These are phyloP conservation scores for Salvator merianae DNA, from an alignment of 2,113 vertebrate genomes.

Conservation along the genomic window DNA sequence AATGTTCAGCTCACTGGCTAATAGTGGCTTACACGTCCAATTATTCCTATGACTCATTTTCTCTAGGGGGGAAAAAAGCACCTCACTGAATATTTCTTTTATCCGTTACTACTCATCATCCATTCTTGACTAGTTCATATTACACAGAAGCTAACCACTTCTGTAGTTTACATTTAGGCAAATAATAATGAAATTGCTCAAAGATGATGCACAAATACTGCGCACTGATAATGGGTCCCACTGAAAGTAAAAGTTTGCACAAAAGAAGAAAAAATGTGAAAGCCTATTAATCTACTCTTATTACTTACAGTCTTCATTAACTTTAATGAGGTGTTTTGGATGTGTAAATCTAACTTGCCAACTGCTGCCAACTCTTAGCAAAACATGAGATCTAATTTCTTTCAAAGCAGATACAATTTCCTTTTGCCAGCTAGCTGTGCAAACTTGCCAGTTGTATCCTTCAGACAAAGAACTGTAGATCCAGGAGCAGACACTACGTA, in stretches of 20 bases:
- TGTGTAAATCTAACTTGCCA: not conserved
- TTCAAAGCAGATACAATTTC: slow-evolving; percentile 13
- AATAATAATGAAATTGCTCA: not conserved
- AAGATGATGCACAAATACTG: not conserved
- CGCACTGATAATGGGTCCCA: not conserved
- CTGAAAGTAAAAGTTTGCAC: not conserved
- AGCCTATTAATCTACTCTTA: not conserved
- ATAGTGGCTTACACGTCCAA: not conserved
- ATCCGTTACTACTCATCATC: slow-evolving; percentile 14
- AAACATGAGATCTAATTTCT: not conserved
- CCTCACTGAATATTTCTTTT: not conserved
- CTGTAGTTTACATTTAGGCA: slow-evolving; percentile 7
- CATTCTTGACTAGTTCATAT: not conserved
- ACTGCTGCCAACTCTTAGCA: slow-evolving; percentile 1
- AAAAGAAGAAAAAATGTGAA: slow-evolving; percentile 13
- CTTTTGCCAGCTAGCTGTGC: not conserved
- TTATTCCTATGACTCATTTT: not conserved
- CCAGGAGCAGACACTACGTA: not conserved
- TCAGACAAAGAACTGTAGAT: not conserved
- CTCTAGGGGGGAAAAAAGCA: not conserved
- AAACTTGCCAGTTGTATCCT: not conserved
- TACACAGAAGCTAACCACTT: not conserved
- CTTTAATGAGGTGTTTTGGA: slow-evolving; percentile 13
- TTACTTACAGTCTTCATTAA: slow-evolving; percentile 9
- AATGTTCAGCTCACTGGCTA: not conserved